These are phyloP conservation scores for Leuctra nigra DNA, from an alignment of 2,888 invertebrate genomes.

Conservation along the genomic window DNA sequence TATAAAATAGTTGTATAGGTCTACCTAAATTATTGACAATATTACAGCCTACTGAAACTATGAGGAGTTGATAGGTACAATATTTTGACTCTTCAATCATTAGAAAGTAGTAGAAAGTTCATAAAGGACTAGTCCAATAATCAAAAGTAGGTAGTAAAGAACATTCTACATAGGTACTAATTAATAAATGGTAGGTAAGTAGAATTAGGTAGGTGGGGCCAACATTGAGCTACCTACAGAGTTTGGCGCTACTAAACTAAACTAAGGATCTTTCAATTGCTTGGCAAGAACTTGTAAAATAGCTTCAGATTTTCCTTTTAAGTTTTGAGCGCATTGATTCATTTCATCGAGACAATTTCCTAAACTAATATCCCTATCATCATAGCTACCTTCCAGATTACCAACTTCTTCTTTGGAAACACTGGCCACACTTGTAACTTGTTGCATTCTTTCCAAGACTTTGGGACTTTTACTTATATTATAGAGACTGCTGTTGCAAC, in stretches of 20 bases:
- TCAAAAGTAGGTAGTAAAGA: too few relatives aligned
- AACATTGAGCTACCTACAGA: neutral
- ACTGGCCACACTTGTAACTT: neutral
- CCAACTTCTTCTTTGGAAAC: neutral
- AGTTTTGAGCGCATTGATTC: constrained; percentile 17
- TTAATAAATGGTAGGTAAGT: too few relatives aligned
- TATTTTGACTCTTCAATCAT: too few relatives aligned
- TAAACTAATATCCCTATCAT: constrained; percentile 1
- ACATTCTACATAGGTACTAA: too few relatives aligned
- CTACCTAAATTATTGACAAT: too few relatives aligned
- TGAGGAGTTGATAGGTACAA: too few relatives aligned
- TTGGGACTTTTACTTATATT: neutral
- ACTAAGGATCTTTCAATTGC: neutral
- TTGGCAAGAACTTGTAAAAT: constrained; percentile 1
- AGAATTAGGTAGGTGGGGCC: too few relatives aligned
- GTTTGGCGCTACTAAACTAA: neutral
- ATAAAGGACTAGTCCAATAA: too few relatives aligned
- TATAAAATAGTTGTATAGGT: too few relatives aligned
- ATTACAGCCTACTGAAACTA: too few relatives aligned
- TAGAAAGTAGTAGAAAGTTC: too few relatives aligned
- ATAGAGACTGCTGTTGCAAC: neutral
- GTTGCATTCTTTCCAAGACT: neutral
- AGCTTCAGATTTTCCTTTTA: constrained; percentile 15
- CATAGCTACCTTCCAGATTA: neutral
- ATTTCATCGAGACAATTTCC: constrained; percentile 15